phyloP scores from a whole-genome alignment of 2,113 vertebrate genomes.

The Rostratula benghalensis region DNA sequence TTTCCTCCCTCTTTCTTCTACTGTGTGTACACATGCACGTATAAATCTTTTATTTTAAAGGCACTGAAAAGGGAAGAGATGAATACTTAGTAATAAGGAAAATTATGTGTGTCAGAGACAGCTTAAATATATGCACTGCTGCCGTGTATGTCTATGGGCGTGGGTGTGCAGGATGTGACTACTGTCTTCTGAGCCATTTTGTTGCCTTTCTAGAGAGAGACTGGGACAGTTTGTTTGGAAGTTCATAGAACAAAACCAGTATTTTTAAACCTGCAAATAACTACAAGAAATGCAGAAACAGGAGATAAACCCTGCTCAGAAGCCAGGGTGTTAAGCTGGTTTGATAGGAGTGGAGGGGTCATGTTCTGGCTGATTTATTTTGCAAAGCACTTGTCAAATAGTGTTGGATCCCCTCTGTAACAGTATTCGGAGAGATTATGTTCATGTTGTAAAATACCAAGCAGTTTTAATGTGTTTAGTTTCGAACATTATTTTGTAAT shows the following conservation, averaged over 20 bases:
- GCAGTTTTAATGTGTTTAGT: not conserved
- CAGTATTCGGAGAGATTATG: not conserved
- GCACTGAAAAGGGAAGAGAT: not conserved
- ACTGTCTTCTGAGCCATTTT: constrained; percentile 49
- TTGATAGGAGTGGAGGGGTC: fast-evolving
- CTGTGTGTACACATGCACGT: not conserved
- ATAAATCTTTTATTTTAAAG: not conserved
- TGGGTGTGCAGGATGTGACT: constrained; percentile 51
- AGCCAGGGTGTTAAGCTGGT: not conserved
- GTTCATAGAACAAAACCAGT: constrained; percentile 25
- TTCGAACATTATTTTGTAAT: not conserved
- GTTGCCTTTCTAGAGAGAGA: constrained; percentile 55
- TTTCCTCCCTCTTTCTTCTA: not conserved
- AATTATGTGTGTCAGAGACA: constrained; percentile 63
- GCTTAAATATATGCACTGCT: constrained; percentile 46
- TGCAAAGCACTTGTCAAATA: not conserved
- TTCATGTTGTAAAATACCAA: not conserved
- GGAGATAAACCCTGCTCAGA: not conserved
- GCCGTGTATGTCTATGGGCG: constrained; percentile 24
- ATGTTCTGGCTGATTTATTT: not conserved
- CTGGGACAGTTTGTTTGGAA: constrained; percentile 58
- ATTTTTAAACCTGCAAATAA: constrained; percentile 51
- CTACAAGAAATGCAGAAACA: not conserved
- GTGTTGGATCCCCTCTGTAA: not conserved
- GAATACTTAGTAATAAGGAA: constrained; percentile 40